A percentile compares a stretch with the other conserved stretches of the same genome.
phyloP scores from a whole-genome alignment of 1,140 invertebrate genomes.

The Drosophila rhopaloa region DNA sequence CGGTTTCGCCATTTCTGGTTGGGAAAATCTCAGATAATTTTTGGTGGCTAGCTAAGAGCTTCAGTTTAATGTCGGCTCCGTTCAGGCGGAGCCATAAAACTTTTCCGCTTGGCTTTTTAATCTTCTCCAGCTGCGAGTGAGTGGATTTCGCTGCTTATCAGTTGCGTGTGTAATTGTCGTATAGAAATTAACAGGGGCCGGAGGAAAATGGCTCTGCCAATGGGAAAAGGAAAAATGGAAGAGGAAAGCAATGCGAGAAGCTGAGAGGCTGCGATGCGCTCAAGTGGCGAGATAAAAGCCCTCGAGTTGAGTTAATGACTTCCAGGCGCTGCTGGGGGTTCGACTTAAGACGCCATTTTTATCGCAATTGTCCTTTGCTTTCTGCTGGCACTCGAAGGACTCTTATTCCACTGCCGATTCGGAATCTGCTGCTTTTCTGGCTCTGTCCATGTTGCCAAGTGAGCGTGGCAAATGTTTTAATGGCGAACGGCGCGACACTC shows the following conservation, averaged over 20 bases:
- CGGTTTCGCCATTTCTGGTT: neutral
- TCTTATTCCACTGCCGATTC: constrained; percentile 31
- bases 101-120: constrained; percentile 38
- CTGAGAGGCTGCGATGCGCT: constrained; percentile 53
- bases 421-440: constrained; percentile 30
- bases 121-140: constrained; percentile 39
- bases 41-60: constrained; percentile 21
- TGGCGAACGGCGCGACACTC: constrained; percentile 73
- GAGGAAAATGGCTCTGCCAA: constrained; percentile 68
- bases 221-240: constrained; percentile 32
- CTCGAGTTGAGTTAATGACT: constrained; percentile 80
- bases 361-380: constrained; percentile 47
- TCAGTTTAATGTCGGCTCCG: constrained; percentile 13
- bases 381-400: constrained; percentile 30
- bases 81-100: constrained; percentile 8
- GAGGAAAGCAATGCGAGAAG: constrained; percentile 1
- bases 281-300: constrained; percentile 79
- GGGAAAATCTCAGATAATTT: constrained; percentile 34
- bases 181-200: constrained; percentile 68
- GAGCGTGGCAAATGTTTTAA: constrained; percentile 78
- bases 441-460: constrained; percentile 67
- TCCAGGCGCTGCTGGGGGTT: constrained; percentile 59
- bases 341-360: constrained; percentile 81
- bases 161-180: constrained; percentile 78
- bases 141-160: constrained; percentile 58